A percentile compares a stretch with the other conserved stretches of the same genome.
Conservation (phyloP, 2,113 vertebrate species). For the Origma solitaria region DNA sequence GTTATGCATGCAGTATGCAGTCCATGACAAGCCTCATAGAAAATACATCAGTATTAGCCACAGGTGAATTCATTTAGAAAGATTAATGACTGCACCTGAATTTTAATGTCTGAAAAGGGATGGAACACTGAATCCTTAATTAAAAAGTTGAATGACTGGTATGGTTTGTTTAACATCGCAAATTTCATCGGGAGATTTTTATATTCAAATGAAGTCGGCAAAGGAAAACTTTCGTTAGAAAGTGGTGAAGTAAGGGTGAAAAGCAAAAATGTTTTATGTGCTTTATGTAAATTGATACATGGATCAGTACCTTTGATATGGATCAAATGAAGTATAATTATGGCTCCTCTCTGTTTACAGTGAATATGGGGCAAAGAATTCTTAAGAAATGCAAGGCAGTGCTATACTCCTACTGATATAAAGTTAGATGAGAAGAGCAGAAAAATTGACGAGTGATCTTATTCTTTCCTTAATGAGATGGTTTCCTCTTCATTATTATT, state of each 20-base stretch:
- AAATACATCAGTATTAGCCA: slow-evolving; percentile 89
- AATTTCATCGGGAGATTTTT: slow-evolving; percentile 76
- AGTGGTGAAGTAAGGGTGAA: slow-evolving; percentile 67
- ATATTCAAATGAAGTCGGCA: slow-evolving; percentile 75
- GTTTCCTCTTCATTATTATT: slow-evolving; percentile 73
- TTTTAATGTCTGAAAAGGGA: slow-evolving; percentile 84
- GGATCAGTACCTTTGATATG: slow-evolving; percentile 78
- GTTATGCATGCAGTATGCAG: slow-evolving; percentile 79
- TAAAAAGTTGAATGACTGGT: slow-evolving; percentile 85
- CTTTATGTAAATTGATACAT: slow-evolving; percentile 77
- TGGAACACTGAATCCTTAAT: slow-evolving; percentile 86
- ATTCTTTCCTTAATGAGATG: slow-evolving; percentile 66
- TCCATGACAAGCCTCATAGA: slow-evolving; percentile 86
- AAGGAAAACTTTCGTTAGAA: slow-evolving; percentile 69
- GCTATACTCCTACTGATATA: slow-evolving; percentile 8
- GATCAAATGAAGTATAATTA: slow-evolving; percentile 76
- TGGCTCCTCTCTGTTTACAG: slow-evolving; percentile 68
- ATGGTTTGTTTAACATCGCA: slow-evolving; percentile 85
- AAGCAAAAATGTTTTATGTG: slow-evolving; percentile 73
- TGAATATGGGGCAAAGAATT: slow-evolving; percentile 51
- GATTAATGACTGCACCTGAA: slow-evolving; percentile 88
- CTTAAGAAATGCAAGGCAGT: slow-evolving; percentile 30
- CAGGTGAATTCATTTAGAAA: slow-evolving; percentile 89
- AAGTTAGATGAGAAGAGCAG: slow-evolving; percentile 44
- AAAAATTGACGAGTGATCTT: slow-evolving; percentile 59